Conservation (phyloP, 2,113 vertebrate species). For the Crotalus helleri region DNA sequence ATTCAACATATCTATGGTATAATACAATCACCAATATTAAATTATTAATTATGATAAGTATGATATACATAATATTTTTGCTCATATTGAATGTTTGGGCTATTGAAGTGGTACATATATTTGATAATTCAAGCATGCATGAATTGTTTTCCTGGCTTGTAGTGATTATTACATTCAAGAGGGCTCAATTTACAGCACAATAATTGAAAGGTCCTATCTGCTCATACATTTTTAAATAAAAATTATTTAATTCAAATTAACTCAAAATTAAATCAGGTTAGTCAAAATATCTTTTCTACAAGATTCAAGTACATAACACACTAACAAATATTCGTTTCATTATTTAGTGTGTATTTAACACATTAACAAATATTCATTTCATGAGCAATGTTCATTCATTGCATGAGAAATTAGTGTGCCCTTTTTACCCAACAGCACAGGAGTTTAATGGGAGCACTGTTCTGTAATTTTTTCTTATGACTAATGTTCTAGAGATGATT, state of each 20-base stretch:
- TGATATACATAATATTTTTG: neutral
- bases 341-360: neutral
- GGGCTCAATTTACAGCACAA: conserved; percentile 2
- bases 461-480: neutral
- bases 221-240: conserved; percentile 10
- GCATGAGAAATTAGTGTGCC: neutral
- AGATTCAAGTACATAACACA: neutral
- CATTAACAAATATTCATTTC: neutral
- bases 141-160: neutral
- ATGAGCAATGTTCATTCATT: neutral
- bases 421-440: neutral
- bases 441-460: neutral
- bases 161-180: neutral
- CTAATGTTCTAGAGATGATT: neutral
- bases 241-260: no score
- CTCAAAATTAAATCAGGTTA: neutral
- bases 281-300: neutral
- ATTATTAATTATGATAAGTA: neutral
- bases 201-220: neutral
- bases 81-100: neutral
- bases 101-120: neutral
- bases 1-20: neutral
- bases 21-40: neutral
- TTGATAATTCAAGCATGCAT: neutral
- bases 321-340: neutral